These are phyloP conservation scores for Nyctereutes procyonoides DNA, from an alignment of 2,113 vertebrate genomes.

Conservation along the genomic window DNA sequence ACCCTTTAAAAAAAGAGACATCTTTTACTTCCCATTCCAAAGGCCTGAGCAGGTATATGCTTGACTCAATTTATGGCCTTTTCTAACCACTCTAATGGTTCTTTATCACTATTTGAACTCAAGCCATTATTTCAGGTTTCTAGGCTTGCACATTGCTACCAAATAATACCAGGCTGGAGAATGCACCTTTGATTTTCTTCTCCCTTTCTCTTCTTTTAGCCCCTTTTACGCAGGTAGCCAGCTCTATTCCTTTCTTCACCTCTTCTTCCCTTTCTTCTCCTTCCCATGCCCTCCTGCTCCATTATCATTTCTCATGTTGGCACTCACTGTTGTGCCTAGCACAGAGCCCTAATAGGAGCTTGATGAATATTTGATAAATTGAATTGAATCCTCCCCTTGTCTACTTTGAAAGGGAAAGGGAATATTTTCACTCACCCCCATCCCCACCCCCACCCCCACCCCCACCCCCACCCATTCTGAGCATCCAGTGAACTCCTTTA, in stretches of 20 bases:
- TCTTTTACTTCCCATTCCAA: constrained; percentile 27
- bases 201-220: background rate
- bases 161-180: background rate
- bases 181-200: background rate
- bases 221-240: background rate
- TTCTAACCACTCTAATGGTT: background rate
- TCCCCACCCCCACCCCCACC: background rate
- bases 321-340: background rate
- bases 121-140: background rate
- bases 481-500: background rate
- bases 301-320: constrained; percentile 3
- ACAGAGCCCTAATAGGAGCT: background rate
- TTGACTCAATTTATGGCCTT: background rate
- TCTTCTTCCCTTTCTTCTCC: constrained; percentile 23
- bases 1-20: background rate
- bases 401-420: constrained; percentile 1
- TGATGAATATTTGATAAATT: constrained; percentile 43
- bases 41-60: background rate
- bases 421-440: background rate
- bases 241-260: background rate
- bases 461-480: background rate
- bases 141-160: background rate
- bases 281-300: background rate
- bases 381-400: constrained; percentile 21
- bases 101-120: background rate